A percentile compares a stretch with the other conserved stretches of the same genome.
Conservation (phyloP, 2,888 invertebrate species). For the Caenorhabditis plicata region DNA sequence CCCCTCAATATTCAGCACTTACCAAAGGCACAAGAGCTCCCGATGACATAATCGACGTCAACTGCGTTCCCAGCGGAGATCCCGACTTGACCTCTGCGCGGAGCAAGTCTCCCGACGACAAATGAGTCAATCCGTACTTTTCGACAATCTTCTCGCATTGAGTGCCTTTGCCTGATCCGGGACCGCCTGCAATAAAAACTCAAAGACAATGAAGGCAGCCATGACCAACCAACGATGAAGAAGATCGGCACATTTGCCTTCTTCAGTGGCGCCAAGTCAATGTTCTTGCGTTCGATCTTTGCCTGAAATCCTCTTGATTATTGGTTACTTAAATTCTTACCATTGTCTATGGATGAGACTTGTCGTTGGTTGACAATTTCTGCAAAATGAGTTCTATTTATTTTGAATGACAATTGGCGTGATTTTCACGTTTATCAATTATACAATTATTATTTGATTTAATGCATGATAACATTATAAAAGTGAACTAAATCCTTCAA, state of each 20-base stretch:
- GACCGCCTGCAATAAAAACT: too few relatives aligned
- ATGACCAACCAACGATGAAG: constrained; percentile 64
- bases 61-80: constrained; percentile 70
- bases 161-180: constrained; percentile 84
- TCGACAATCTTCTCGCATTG: constrained; percentile 75
- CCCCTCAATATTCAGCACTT: constrained; percentile 6
- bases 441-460: too few relatives aligned
- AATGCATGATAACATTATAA: too few relatives aligned
- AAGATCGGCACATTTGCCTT: constrained; percentile 62
- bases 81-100: constrained; percentile 74
- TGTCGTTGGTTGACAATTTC: too few relatives aligned
- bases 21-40: constrained; percentile 79
- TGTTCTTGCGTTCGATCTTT: constrained; percentile 49
- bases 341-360: too few relatives aligned
- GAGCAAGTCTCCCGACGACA: constrained; percentile 79
- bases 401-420: too few relatives aligned
- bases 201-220: too few relatives aligned
- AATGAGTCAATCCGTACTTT: constrained; percentile 77
- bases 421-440: too few relatives aligned
- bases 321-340: neutral
- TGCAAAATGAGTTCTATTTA: too few relatives aligned
- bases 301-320: constrained; percentile 11
- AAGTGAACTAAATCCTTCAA: too few relatives aligned
- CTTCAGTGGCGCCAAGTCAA: constrained; percentile 61
- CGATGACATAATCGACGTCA: constrained; percentile 73